Conservation (phyloP, 2,113 vertebrate species). For the Platichthys flesus region DNA sequence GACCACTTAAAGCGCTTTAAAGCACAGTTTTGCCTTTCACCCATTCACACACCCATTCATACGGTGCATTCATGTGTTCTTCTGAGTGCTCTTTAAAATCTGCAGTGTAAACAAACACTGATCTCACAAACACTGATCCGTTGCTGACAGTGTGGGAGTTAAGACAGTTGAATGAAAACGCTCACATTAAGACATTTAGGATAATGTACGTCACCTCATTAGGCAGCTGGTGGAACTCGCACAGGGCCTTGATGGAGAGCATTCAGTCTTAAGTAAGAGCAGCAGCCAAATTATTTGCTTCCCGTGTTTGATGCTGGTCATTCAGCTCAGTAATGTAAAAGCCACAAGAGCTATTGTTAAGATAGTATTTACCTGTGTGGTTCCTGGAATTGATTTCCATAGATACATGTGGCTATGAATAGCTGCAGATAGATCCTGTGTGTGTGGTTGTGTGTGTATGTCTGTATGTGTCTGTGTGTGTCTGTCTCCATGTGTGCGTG, state of each 20-base stretch:
- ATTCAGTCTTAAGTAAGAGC: conserved; percentile 11
- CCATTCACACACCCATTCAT: no score
- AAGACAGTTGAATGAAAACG: no score
- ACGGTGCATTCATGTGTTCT: no score
- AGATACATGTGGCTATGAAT: not conserved
- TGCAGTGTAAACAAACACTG: conserved; percentile 13
- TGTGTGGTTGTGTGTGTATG: conserved; percentile 1
- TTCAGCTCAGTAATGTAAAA: not conserved
- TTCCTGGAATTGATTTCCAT: not conserved
- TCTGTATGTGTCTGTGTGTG: not conserved
- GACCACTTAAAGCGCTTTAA: no score
- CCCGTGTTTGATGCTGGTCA: conserved; percentile 2
- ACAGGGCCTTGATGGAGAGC: conserved; percentile 24
- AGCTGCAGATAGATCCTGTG: not conserved
- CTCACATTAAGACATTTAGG: not conserved
- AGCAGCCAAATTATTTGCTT: not conserved
- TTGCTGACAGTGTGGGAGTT: not conserved
- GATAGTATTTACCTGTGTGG: not conserved
- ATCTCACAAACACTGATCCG: conserved; percentile 1
- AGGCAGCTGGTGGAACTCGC: not conserved
- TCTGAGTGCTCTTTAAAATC: not conserved
- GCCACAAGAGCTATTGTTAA: not conserved
- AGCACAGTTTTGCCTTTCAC: no score
- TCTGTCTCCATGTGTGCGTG: not conserved
- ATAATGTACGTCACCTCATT: conserved; percentile 7